Conservation (phyloP, 2,888 invertebrate genomes). For the Baronia brevicornis region DNA sequence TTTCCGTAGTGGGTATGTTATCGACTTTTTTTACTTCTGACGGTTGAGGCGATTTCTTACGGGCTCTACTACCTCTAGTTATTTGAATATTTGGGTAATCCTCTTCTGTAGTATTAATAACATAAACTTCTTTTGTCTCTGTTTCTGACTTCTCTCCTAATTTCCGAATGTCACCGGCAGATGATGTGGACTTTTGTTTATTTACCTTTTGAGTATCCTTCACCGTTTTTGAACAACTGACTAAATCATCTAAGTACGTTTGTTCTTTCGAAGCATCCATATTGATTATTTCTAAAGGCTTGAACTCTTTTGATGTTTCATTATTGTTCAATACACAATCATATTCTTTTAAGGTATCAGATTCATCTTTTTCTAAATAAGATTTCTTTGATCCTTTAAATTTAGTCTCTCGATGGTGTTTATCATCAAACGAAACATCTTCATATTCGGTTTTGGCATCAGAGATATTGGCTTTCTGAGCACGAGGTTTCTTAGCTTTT, state of each 20-base stretch:
- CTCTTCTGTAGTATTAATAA: constrained; percentile 61
- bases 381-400: constrained; percentile 10
- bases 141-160: constrained; percentile 36
- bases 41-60: constrained; percentile 52
- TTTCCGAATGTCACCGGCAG: constrained; percentile 42
- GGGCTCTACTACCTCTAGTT: constrained; percentile 48
- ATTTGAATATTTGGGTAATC: constrained; percentile 67
- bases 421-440: constrained; percentile 27
- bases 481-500: constrained; percentile 46
- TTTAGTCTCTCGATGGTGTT: constrained; percentile 27
- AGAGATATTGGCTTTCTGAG: constrained; percentile 42
- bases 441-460: constrained; percentile 38
- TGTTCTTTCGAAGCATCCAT: constrained; percentile 12
- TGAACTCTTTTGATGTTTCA: constrained; percentile 13
- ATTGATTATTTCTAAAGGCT: constrained; percentile 3
- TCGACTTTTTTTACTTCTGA: constrained; percentile 27
- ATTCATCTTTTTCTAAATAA: constrained; percentile 2
- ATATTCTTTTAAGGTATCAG: constrained; percentile 10
- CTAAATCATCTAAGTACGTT: constrained; percentile 5
- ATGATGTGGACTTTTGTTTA: constrained; percentile 52
- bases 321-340: constrained; percentile 1
- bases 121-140: constrained; percentile 58
- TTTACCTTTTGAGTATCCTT: constrained; percentile 41
- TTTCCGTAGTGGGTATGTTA: constrained; percentile 32
- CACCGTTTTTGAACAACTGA: constrained; percentile 8